phyloP scores from a whole-genome alignment of 2,113 vertebrate genomes.

The Phalacrocorax carbo region DNA sequence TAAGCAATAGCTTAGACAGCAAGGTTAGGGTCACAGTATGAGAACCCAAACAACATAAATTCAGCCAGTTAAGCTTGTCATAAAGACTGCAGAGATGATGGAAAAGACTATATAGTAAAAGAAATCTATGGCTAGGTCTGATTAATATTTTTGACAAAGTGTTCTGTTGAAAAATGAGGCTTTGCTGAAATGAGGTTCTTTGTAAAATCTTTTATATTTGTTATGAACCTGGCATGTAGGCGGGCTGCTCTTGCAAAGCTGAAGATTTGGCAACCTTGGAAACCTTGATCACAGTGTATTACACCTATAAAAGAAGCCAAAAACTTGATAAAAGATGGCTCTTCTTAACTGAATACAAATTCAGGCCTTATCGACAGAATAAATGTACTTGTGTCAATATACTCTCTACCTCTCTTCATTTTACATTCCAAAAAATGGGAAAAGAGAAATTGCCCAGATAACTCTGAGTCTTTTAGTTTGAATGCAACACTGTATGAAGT shows the following conservation, averaged over 20 bases:
- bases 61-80: constrained; percentile 42
- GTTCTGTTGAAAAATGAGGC: constrained; percentile 41
- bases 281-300: constrained; percentile 2
- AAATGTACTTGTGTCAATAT: not conserved
- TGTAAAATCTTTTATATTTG: constrained; percentile 3
- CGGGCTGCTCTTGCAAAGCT: not conserved
- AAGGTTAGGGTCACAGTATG: not conserved
- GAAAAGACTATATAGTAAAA: constrained; percentile 18
- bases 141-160: constrained; percentile 51
- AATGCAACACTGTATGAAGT: not conserved
- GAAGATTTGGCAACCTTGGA: constrained; percentile 14
- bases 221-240: not conserved
- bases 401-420: not conserved
- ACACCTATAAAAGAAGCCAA: not conserved
- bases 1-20: not conserved
- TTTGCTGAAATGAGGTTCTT: constrained; percentile 3
- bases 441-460: not conserved
- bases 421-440: not conserved
- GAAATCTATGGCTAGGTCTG: constrained; percentile 21
- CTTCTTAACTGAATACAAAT: not conserved
- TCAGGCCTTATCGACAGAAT: not conserved
- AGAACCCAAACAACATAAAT: constrained; percentile 43
- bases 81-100: constrained; percentile 15
- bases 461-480: not conserved
- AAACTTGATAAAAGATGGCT: not conserved